Evolutionary conservation across 2,797 vertebrate genomes (phyloP), one percentile per base, ranked within the genome.

Genomic region (Gambusia yucatana): DNA sequence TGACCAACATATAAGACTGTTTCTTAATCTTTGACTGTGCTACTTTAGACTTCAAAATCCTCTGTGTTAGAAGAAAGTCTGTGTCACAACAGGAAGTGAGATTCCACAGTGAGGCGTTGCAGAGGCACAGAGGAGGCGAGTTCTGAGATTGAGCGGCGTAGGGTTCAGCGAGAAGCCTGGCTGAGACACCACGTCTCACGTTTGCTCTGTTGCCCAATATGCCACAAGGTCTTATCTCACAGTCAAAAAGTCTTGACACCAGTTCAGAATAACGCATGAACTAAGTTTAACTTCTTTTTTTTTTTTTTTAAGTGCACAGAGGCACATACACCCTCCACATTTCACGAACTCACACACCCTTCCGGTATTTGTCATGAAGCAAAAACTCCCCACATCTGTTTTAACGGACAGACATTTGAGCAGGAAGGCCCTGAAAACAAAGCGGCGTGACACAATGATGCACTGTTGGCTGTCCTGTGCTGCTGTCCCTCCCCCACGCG

Each of bases 341-440:
- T 83, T 88, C 77, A 79, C 80, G 46, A 30, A 84, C 41, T 71
- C 73, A 79, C 85, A 91, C 92, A 69, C 93, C 91, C 88, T 94
- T 95, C 94, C 94, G 88, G 87, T 86, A 80, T 93, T 94, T 94
- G 95, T 94, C 93, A 82, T 87, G 86, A 84, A 81, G 76, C 86
- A 82, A 87, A 82, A 61, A 61, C 25, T 79, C 85, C 83, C 84
- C 88, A 92, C 92, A 91, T 93, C 92, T 94, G 89, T 71, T 85
- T 57, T 73, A 84, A 89, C 85, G 80, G 83, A 88, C 77, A 91
- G 67, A 75, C 36, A 79, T 89, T 90, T 63, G 79, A 88, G 89
- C 93, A 94, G 95, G 95, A 95, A 94, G 88, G 73, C 71, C 85
- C 30, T 70, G 67, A 73, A 72, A 83, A 92, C 90, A 92, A 92